Evolutionary conservation across 2,888 invertebrate genomes (phyloP).

Genomic region (Orthosia gothica): DNA sequence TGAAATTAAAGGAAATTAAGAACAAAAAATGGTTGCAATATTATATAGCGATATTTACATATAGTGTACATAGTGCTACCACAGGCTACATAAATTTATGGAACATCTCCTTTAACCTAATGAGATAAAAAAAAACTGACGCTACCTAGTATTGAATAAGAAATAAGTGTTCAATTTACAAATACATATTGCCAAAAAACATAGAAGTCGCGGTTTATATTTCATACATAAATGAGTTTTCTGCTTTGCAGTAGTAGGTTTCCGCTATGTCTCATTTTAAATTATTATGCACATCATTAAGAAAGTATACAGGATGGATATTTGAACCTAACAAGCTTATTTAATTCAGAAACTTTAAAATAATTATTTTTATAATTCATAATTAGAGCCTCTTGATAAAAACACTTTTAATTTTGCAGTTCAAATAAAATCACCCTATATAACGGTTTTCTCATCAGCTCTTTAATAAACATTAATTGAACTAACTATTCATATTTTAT

Average conservation of each 20-base stretch:
- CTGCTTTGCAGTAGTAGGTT: not conserved
- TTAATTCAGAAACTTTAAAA: not conserved
- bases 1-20: too few relatives aligned
- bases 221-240: not conserved
- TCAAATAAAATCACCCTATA: slow-evolving; percentile 20
- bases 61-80: too few relatives aligned
- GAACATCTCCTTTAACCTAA: too few relatives aligned
- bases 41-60: too few relatives aligned
- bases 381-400: slow-evolving; percentile 32
- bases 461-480: not conserved
- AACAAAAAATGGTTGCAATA: too few relatives aligned
- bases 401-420: not conserved
- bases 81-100: too few relatives aligned
- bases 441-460: not conserved
- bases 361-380: not conserved
- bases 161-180: not conserved
- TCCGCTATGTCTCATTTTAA: not conserved
- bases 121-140: too few relatives aligned
- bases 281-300: slow-evolving; percentile 51
- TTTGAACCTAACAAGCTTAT: slow-evolving; percentile 2
- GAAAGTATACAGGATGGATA: not conserved
- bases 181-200: slow-evolving; percentile 13
- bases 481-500: slow-evolving; percentile 6
- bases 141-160: too few relatives aligned
- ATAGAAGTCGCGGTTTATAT: not conserved